Evolutionary conservation across 1,140 invertebrate species (phyloP).

Genomic region (Drosophila pallidifrons): DNA sequence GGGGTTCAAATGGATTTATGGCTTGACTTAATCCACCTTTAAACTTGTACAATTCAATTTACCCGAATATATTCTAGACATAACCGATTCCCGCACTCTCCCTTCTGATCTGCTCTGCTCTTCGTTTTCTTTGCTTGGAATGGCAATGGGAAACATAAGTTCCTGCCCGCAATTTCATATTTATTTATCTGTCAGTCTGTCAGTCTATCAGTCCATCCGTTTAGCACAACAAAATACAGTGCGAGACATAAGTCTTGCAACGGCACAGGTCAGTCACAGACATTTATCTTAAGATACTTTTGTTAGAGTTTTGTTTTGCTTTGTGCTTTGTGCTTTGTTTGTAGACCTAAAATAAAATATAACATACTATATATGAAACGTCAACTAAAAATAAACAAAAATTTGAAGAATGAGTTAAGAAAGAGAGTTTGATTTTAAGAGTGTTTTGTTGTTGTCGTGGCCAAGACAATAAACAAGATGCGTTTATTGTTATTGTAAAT

Average conservation of each 20-base stretch:
- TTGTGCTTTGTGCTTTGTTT: background rate
- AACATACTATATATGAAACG: background rate
- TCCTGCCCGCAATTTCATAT: slow-evolving; percentile 69
- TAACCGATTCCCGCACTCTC: slow-evolving; percentile 16
- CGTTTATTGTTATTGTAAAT: slow-evolving; percentile 71
- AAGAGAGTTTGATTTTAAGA: background rate
- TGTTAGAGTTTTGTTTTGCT: background rate
- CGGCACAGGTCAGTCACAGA: slow-evolving; percentile 34
- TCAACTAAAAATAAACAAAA: slow-evolving; percentile 12
- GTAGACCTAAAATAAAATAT: slow-evolving; percentile 2
- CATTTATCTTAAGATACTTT: slow-evolving; percentile 29
- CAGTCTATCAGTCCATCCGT: slow-evolving; percentile 38
- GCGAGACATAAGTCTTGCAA: slow-evolving; percentile 54
- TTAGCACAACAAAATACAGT: slow-evolving; percentile 50
- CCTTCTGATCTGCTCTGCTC: background rate
- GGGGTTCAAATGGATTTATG: slow-evolving; percentile 61
- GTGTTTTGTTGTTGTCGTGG: slow-evolving; percentile 2
- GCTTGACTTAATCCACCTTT: slow-evolving; percentile 79
- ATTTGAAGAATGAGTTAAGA: slow-evolving; percentile 3
- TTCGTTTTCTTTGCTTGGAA: slow-evolving; percentile 1
- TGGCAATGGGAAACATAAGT: slow-evolving; percentile 67
- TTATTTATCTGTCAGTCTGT: slow-evolving; percentile 59
- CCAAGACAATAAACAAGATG: slow-evolving; percentile 40
- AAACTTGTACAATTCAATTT: slow-evolving; percentile 74
- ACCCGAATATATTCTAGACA: slow-evolving; percentile 35